Percentiles rank a stretch among this genome's conserved stretches.
phyloP scores from a whole-genome alignment of 1,140 invertebrate species.

The Cyclargus thomasi region DNA sequence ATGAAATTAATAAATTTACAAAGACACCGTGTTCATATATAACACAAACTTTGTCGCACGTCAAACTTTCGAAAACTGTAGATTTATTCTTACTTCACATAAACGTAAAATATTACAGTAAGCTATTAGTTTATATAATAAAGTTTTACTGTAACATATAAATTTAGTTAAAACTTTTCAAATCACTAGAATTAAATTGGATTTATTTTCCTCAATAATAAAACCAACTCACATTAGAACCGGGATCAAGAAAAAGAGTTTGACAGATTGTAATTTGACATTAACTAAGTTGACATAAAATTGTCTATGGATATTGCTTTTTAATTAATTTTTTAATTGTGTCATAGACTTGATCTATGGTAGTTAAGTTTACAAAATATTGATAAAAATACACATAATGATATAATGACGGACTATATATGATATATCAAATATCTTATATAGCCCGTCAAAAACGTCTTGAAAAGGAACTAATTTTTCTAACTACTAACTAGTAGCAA shows the following conservation, averaged over 20 bases:
- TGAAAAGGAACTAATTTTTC: too few relatives aligned
- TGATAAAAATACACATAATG: too few relatives aligned
- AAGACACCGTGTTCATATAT: neutral
- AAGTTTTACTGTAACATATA: constrained; percentile 31
- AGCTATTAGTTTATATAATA: constrained; percentile 42
- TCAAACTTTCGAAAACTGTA: constrained; percentile 41
- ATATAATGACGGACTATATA: too few relatives aligned
- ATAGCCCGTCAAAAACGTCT: too few relatives aligned
- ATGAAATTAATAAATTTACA: neutral
- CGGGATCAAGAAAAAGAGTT: constrained; percentile 69
- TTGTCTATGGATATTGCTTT: neutral
- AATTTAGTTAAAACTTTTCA: constrained; percentile 27
- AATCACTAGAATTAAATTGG: constrained; percentile 45
- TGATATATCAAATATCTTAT: too few relatives aligned
- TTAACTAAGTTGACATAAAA: neutral
- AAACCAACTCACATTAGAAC: constrained; percentile 65
- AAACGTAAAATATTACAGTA: constrained; percentile 43
- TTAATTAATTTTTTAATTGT: too few relatives aligned
- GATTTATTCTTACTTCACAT: constrained; percentile 25
- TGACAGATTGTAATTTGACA: constrained; percentile 29
- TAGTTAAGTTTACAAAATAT: too few relatives aligned
- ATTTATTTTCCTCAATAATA: constrained; percentile 59
- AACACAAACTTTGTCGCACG: constrained; percentile 27
- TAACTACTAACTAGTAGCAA: too few relatives aligned
- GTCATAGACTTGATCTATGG: too few relatives aligned